Conservation (phyloP, 2,888 invertebrate genomes). For the Himalopsyche anomala region DNA sequence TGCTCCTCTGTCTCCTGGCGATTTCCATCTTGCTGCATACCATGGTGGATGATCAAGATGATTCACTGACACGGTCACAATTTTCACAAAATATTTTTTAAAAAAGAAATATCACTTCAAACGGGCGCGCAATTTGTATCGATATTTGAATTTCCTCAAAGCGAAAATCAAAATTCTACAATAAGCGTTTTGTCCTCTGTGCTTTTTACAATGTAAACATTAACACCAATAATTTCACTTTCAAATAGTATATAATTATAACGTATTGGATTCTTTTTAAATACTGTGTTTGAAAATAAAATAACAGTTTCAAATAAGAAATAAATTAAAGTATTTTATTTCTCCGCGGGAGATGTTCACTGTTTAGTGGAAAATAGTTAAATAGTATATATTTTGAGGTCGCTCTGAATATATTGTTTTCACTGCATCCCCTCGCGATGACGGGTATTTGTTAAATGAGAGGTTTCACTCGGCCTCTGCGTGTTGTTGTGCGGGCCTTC, state of each 20-base stretch:
- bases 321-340: neutral
- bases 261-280: neutral
- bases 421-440: conserved; percentile 5
- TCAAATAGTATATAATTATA: conserved; percentile 5
- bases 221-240: conserved; percentile 35
- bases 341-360: conserved; percentile 34
- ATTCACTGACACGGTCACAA: conserved; percentile 17
- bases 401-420: conserved; percentile 42
- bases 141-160: conserved; percentile 20
- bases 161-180: neutral
- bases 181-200: neutral
- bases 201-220: conserved; percentile 4
- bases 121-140: neutral
- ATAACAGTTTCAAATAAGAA: conserved; percentile 33
- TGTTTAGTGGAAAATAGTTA: conserved; percentile 14
- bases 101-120: neutral
- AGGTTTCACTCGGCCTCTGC: conserved; percentile 55
- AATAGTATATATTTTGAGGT: conserved; percentile 35
- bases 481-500: conserved; percentile 59
- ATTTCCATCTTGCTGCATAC: conserved; percentile 58
- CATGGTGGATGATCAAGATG: conserved; percentile 47
- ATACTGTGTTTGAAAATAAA: conserved; percentile 21
- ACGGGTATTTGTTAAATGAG: conserved; percentile 48
- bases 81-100: neutral
- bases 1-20: conserved; percentile 44